These are phyloP conservation scores for Drosophila vallismaia DNA, from an alignment of 2,888 invertebrate genomes.

Conservation along the genomic window DNA sequence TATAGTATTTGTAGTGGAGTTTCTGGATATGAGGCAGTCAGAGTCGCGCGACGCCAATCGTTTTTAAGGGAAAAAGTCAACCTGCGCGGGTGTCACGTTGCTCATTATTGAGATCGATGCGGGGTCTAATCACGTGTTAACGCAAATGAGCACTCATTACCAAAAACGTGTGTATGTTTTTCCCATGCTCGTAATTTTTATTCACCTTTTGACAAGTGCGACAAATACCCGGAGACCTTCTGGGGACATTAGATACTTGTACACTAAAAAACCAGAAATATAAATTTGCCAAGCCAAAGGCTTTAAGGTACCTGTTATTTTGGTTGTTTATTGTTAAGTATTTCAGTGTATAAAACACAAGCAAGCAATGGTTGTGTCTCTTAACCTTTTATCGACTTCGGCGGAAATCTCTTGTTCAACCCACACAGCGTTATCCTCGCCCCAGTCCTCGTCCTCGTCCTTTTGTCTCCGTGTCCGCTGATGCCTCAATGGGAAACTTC, in stretches of 20 bases:
- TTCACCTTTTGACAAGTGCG: conserved; percentile 57
- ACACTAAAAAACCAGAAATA: too few species aligned
- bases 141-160: conserved; percentile 77
- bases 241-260: too few species aligned
- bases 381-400: conserved; percentile 55
- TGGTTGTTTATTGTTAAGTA: too few species aligned
- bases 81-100: conserved; percentile 61
- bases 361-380: background rate
- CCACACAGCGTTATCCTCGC: conserved; percentile 28
- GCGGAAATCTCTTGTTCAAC: conserved; percentile 71
- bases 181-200: conserved; percentile 4
- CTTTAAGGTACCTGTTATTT: too few species aligned
- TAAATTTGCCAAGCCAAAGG: too few species aligned
- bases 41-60: conserved; percentile 76
- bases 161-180: conserved; percentile 13
- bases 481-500: conserved; percentile 50
- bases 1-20: background rate
- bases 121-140: conserved; percentile 75
- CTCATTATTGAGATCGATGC: conserved; percentile 75
- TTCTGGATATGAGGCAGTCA: conserved; percentile 48
- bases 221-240: conserved; percentile 10
- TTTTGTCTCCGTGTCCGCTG: conserved; percentile 21
- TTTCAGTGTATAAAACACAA: background rate
- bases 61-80: conserved; percentile 21
- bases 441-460: background rate